A percentile compares a stretch with the other conserved stretches of the same genome.
phyloP scores from a whole-genome alignment of 1,140 invertebrate species.

The Plutomurus gul region DNA sequence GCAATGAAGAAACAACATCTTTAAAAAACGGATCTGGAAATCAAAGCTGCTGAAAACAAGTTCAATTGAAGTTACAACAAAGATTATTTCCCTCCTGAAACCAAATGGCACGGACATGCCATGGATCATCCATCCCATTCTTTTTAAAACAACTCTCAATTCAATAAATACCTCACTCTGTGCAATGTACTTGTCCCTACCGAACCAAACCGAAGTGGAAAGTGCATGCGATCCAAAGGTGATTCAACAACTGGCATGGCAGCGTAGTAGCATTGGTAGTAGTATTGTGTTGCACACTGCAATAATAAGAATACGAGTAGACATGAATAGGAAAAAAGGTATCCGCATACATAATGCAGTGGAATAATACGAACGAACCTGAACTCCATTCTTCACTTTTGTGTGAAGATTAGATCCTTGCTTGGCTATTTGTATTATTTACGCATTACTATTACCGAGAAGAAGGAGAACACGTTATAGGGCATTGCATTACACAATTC shows the following conservation, averaged over 20 bases:
- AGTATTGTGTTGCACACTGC: background rate
- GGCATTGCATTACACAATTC: constrained; percentile 7
- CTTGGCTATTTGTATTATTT: background rate
- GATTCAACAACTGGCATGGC: background rate
- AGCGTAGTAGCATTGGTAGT: too few relatives aligned
- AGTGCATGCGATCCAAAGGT: constrained; percentile 13
- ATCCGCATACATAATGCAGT: background rate
- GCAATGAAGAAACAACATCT: background rate
- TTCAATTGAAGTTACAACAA: constrained; percentile 13
- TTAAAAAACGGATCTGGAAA: background rate
- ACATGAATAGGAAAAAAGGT: background rate
- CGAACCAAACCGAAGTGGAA: constrained; percentile 19
- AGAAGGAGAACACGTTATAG: background rate
- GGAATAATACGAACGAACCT: background rate
- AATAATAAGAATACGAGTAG: background rate
- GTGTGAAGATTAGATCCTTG: background rate
- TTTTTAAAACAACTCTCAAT: too few relatives aligned
- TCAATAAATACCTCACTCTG: constrained; percentile 2
- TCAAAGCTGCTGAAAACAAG: constrained; percentile 7
- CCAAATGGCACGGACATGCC: constrained; percentile 25
- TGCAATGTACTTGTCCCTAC: background rate
- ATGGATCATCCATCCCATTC: background rate
- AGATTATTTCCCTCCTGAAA: constrained; percentile 16
- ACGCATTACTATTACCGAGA: background rate
- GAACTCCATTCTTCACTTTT: background rate